Evolutionary conservation across 2,113 vertebrate genomes (phyloP).

Genomic region (Nestor notabilis): DNA sequence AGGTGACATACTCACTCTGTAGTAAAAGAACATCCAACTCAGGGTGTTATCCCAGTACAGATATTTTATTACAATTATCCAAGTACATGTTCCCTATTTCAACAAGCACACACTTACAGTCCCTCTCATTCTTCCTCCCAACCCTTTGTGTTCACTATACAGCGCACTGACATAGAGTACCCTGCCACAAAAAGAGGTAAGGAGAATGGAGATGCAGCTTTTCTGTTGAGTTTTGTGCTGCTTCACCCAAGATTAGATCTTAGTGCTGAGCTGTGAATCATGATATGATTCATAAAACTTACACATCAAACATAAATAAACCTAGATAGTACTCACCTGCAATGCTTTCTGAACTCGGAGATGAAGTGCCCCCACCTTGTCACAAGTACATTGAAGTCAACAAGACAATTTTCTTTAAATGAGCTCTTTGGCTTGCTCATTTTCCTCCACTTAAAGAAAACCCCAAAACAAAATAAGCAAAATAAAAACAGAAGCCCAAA

Average conservation of each 20-base stretch:
- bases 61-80: background rate
- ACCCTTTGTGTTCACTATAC: background rate
- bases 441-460: background rate
- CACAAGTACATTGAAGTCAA: background rate
- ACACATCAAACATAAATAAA: background rate
- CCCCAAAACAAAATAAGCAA: background rate
- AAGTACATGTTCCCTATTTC: background rate
- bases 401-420: background rate
- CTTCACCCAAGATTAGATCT: background rate
- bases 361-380: background rate
- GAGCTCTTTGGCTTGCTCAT: background rate
- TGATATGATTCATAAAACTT: background rate
- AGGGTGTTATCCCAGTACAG: background rate
- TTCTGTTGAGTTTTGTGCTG: background rate
- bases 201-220: background rate
- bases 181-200: background rate
- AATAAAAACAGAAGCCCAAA: background rate
- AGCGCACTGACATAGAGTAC: background rate
- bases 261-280: background rate
- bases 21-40: background rate
- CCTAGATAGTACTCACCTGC: background rate
- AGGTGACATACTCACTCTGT: background rate
- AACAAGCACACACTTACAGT: background rate
- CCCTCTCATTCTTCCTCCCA: background rate
- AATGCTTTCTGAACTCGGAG: background rate